Conservation (phyloP, 2,113 vertebrate species). For the Oncorhynchus nerka region DNA sequence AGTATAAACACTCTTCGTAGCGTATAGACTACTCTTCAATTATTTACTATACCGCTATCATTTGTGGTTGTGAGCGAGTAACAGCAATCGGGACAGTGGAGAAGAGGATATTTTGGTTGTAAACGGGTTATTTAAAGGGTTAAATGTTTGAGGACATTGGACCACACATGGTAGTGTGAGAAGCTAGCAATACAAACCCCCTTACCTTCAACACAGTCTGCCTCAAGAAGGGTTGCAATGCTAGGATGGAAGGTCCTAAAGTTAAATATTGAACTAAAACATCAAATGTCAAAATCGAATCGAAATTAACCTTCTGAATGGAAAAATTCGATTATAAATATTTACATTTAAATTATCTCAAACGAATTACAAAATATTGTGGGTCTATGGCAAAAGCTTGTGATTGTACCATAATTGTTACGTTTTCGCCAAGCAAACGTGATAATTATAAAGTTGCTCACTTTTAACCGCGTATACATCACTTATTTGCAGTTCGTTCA, state of each 20-base stretch:
- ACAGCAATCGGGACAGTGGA: neutral
- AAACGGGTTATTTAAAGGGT: constrained; percentile 31
- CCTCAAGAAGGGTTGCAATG: constrained; percentile 40
- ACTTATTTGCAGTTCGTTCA: neutral
- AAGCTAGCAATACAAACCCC: constrained; percentile 21
- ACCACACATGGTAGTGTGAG: constrained; percentile 33
- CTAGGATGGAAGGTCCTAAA: constrained; percentile 45
- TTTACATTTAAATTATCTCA: constrained; percentile 42
- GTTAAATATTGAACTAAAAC: neutral
- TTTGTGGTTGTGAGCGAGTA: neutral
- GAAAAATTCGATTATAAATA: constrained; percentile 20
- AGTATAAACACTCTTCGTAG: neutral
- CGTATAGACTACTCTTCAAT: neutral
- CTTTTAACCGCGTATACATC: neutral
- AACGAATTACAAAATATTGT: constrained; percentile 51
- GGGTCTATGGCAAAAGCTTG: neutral
- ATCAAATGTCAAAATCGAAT: constrained; percentile 39
- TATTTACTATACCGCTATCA: neutral
- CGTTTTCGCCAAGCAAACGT: neutral
- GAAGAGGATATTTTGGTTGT: neutral
- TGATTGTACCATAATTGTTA: neutral
- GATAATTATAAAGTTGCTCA: neutral
- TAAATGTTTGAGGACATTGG: constrained; percentile 20
- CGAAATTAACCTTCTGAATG: constrained; percentile 20
- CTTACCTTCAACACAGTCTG: constrained; percentile 32